phyloP scores from a whole-genome alignment of 2,113 vertebrate species.

The Xenotilapia leptura region DNA sequence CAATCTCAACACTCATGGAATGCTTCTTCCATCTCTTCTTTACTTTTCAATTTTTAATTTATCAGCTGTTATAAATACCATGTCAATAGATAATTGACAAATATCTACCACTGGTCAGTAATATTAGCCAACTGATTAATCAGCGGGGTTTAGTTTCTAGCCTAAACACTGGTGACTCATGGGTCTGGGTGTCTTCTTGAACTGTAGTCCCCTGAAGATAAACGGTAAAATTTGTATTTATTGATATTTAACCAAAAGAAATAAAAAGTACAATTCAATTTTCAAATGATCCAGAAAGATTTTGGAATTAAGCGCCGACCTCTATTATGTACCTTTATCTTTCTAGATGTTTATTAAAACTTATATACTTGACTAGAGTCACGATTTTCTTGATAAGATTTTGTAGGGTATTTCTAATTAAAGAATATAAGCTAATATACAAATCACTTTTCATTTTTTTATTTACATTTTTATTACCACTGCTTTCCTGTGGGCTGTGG shows the following conservation, averaged over 20 bases:
- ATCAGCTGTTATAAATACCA: neutral
- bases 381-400: rapidly evolving
- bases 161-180: neutral
- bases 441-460: neutral
- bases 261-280: neutral
- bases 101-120: neutral
- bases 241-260: neutral
- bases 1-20: neutral
- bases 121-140: neutral
- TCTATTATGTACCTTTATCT: neutral
- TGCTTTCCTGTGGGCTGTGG: neutral
- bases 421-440: neutral
- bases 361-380: neutral
- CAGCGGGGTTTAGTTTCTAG: neutral
- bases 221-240: neutral
- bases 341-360: neutral
- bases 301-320: rapidly evolving
- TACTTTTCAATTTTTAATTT: neutral
- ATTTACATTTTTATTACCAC: neutral
- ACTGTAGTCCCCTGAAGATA: neutral
- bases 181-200: neutral
- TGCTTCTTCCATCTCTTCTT: neutral
- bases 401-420: neutral
- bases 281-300: neutral
- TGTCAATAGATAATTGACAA: neutral